A percentile compares a stretch with the other conserved stretches of the same genome.
Evolutionary conservation across 2,113 vertebrate species (phyloP).

Genomic region (Chaenogobius annularis): DNA sequence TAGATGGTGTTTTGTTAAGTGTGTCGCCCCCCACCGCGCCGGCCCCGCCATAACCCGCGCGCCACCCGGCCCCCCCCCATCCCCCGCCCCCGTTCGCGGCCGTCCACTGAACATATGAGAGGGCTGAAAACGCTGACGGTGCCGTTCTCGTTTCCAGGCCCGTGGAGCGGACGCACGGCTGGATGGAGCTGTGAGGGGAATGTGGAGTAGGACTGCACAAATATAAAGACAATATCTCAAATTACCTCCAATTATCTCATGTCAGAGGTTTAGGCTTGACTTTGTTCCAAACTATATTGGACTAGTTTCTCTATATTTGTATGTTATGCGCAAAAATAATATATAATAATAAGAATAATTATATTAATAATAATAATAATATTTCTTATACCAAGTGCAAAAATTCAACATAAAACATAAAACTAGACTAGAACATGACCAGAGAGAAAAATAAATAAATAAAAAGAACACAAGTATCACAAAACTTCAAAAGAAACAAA

Average conservation of each 20-base stretch:
- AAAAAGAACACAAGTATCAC: too few relatives aligned
- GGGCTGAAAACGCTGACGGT: slow-evolving; percentile 67
- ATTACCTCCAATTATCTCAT: not conserved
- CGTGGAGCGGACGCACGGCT: slow-evolving; percentile 60
- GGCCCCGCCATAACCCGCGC: too few relatives aligned
- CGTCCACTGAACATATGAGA: slow-evolving; percentile 26
- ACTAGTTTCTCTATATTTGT: not conserved
- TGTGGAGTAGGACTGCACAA: slow-evolving; percentile 49
- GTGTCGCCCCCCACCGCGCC: slow-evolving; percentile 49
- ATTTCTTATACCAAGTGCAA: too few relatives aligned
- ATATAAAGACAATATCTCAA: not conserved
- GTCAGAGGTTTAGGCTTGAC: not conserved
- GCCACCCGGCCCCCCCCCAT: too few relatives aligned
- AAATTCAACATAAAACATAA: too few relatives aligned
- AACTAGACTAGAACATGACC: too few relatives aligned
- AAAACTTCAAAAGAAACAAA: too few relatives aligned
- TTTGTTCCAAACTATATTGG: not conserved
- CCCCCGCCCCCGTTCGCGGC: slow-evolving; percentile 16
- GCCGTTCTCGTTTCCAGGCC: slow-evolving; percentile 58
- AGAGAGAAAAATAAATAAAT: too few relatives aligned
- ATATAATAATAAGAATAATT: too few relatives aligned
- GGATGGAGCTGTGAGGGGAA: slow-evolving; percentile 70
- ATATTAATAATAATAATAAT: too few relatives aligned
- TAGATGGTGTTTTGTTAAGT: slow-evolving; percentile 64
- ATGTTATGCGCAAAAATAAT: not conserved